phyloP scores from a whole-genome alignment of 2,797 vertebrate species.

The Sylvilagus floridanus region DNA sequence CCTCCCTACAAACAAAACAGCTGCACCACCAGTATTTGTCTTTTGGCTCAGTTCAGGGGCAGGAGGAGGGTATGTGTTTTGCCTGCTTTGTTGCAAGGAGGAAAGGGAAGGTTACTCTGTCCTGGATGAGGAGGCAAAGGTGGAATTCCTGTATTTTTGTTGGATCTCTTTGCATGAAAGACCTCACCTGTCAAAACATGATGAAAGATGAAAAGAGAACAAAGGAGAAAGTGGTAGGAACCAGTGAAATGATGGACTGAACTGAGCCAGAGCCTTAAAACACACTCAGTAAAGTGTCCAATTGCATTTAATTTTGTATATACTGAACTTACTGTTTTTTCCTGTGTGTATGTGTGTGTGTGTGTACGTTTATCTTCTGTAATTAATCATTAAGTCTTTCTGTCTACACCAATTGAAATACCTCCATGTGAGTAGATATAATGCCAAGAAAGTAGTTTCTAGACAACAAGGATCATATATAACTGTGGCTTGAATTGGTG shows the following conservation, averaged over 20 bases:
- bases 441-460: conserved; percentile 48
- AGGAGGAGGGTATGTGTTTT: background rate
- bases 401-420: background rate
- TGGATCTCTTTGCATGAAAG: conserved; percentile 49
- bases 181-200: conserved; percentile 82
- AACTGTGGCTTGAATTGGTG: background rate
- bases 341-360: background rate
- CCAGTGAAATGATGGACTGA: background rate
- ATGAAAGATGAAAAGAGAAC: conserved; percentile 53
- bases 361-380: background rate
- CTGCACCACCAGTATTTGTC: background rate
- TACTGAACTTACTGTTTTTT: background rate
- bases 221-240: conserved; percentile 58
- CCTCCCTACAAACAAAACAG: conserved; percentile 75
- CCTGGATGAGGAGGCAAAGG: conserved; percentile 70
- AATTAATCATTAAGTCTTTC: background rate
- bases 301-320: background rate
- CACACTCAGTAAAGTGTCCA: background rate
- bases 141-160: conserved; percentile 71
- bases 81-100: conserved; percentile 65
- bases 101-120: conserved; percentile 69
- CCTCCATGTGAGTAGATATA: background rate
- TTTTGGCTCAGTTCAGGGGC: background rate
- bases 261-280: background rate
- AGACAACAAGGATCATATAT: background rate